Base-by-base conservation (phyloP, 2,113 vertebrate species). In the Zootoca vivipara region DNA sequence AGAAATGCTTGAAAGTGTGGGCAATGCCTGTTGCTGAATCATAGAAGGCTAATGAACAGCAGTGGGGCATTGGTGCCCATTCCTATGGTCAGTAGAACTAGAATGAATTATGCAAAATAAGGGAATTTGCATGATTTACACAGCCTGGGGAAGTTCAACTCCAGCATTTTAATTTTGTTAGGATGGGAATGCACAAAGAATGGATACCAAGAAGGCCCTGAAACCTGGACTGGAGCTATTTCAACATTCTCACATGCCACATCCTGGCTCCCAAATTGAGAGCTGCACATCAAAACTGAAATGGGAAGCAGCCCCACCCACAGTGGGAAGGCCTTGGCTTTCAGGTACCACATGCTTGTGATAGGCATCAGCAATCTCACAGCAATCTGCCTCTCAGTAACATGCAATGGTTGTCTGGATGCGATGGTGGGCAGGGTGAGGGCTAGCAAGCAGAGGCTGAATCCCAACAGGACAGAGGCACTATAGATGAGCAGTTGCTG, bases 271-370 rank as follows among this genome's bases (percentile, higher is more conserved):
- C 4, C 40, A 0, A 58, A 42, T 18, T 42, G 87, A 73, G 87
- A n/a, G 81, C 52, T 3, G 46, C 67, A 26, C 0, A 0, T 18
- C 26, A 64, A 87, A 35, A 58, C 33, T 62, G 16, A 4, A 4
- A 18, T 35, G 24, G 2, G 38, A 3, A 70, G 1, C 67, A 67
- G 90, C 93, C 89, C 84, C 92, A 93, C 92, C 93, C 94, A 70
- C 1, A 42, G 38, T 38, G 1, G 10, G 72, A n/a, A 82, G 12
- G 22, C 62, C 18, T 33, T 40, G 20, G 30, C 52, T 82, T 6
- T 85, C 67, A 73, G 91, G 89, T 88, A 87, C 91, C 4, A 26
- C 26, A 89, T 94, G 94, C 85, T 79, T 74, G 90, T 87, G 85
- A 83, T 2, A 72, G 78, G 91, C 72, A 33, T 28, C 0, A 86